Conservation (phyloP, 2,113 vertebrate genomes). For the Etheostoma spectabile region DNA sequence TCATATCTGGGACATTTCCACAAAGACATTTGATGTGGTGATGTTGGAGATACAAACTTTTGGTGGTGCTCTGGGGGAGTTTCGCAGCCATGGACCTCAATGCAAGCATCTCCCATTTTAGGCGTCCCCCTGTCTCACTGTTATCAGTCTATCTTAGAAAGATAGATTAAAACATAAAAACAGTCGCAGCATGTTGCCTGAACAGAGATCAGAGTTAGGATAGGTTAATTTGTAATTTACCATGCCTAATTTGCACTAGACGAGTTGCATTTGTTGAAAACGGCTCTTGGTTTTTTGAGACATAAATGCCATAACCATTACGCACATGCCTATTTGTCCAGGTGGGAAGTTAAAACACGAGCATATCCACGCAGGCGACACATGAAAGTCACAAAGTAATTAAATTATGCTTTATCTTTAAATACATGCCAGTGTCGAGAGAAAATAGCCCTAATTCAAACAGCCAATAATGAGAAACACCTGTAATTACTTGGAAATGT, state of each 20-base stretch:
- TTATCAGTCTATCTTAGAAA: conserved; percentile 80
- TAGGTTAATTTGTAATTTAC: conserved; percentile 71
- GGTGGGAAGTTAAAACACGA: conserved; percentile 26
- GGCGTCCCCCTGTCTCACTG: conserved; percentile 15
- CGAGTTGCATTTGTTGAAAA: conserved; percentile 58
- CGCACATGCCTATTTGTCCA: conserved; percentile 22
- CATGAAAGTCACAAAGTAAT: conserved; percentile 62
- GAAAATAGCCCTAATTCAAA: conserved; percentile 62
- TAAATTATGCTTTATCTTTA: conserved; percentile 69
- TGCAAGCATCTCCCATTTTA: conserved; percentile 29
- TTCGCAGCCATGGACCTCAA: conserved; percentile 2
- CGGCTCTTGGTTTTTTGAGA: conserved; percentile 46
- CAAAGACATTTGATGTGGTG: conserved; percentile 59
- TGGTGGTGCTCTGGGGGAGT: conserved; percentile 24
- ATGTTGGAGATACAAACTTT: conserved; percentile 64
- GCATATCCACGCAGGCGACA: conserved; percentile 31
- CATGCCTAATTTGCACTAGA: conserved; percentile 69
- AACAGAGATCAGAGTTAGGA: conserved; percentile 77
- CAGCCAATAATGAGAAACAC: conserved; percentile 71
- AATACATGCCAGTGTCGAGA: conserved; percentile 73
- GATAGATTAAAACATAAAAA: conserved; percentile 74
- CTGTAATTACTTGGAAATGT: conserved; percentile 81
- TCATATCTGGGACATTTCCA: conserved; percentile 73
- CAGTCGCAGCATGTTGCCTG: conserved; percentile 53
- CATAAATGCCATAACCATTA: background rate